Percentiles rank a stretch among this genome's conserved stretches.
These are phyloP conservation scores for Rhombomys opimus DNA, from an alignment of 2,113 vertebrate species.

Conservation along the genomic window DNA sequence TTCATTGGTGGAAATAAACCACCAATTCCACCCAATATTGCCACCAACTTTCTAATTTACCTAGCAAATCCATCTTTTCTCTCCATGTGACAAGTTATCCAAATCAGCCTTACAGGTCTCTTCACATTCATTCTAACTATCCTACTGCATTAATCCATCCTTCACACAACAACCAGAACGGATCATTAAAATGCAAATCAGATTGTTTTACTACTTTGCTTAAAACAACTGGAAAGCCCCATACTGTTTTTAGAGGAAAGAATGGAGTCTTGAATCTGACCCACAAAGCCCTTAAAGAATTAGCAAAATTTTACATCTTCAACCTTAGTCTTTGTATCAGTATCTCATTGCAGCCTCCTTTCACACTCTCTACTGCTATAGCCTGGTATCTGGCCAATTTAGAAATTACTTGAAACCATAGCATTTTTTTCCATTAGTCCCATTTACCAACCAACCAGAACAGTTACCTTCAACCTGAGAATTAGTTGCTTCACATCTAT, in stretches of 20 bases:
- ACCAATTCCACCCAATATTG: neutral
- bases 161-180: slow-evolving; percentile 1
- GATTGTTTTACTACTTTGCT: slow-evolving; percentile 9
- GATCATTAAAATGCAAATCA: slow-evolving; percentile 53
- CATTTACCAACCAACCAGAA: neutral
- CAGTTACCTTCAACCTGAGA: neutral
- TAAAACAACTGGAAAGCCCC: slow-evolving; percentile 50
- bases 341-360: neutral
- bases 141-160: neutral
- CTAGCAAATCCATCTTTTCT: neutral
- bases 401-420: neutral
- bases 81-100: neutral
- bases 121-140: neutral
- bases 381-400: neutral
- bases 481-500: neutral
- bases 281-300: slow-evolving; percentile 21
- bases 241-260: neutral
- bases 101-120: neutral
- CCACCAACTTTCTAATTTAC: neutral
- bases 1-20: too few relatives aligned
- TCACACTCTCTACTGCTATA: neutral
- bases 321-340: neutral
- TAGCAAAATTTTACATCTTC: neutral
- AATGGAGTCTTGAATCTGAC: neutral
- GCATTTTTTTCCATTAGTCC: neutral